Conservation (phyloP, 2,888 invertebrate genomes). For the Exocentrus adspersus region DNA sequence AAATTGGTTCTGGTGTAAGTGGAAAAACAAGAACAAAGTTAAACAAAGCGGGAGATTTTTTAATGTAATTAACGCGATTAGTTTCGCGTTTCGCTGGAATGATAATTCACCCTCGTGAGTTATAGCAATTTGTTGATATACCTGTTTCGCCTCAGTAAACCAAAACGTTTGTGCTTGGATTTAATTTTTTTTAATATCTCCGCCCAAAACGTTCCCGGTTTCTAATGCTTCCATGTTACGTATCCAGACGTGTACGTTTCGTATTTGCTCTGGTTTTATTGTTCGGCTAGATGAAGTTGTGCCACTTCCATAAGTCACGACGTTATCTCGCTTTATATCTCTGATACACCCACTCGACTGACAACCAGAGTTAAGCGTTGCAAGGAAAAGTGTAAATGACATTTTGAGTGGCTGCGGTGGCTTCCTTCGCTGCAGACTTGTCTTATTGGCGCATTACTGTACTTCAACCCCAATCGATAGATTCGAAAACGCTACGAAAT, state of each 20-base stretch:
- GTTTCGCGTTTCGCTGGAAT: background rate
- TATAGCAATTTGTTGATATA: no score
- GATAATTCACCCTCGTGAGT: no score
- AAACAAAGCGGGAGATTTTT: conserved; percentile 28
- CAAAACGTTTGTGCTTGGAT: no score
- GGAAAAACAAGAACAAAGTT: conserved; percentile 23
- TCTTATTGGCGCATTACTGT: background rate
- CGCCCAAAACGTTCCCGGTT: no score
- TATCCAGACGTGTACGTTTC: no score
- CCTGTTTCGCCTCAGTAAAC: no score
- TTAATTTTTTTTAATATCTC: no score
- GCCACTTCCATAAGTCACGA: background rate
- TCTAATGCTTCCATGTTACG: no score
- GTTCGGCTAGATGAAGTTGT: background rate
- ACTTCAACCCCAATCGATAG: no score
- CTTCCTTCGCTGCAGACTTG: conserved; percentile 1
- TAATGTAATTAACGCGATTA: conserved; percentile 19
- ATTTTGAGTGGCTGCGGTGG: conserved; percentile 25
- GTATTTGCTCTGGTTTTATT: no score
- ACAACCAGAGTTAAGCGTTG: conserved; percentile 6
- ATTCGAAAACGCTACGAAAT: background rate
- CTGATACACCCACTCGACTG: conserved; percentile 5
- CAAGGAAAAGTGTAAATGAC: conserved; percentile 30
- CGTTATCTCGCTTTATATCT: conserved; percentile 18
- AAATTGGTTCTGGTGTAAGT: conserved; percentile 17